Base-by-base conservation (phyloP, 2,113 vertebrate species). In the Petrocephalus zakoni region DNA sequence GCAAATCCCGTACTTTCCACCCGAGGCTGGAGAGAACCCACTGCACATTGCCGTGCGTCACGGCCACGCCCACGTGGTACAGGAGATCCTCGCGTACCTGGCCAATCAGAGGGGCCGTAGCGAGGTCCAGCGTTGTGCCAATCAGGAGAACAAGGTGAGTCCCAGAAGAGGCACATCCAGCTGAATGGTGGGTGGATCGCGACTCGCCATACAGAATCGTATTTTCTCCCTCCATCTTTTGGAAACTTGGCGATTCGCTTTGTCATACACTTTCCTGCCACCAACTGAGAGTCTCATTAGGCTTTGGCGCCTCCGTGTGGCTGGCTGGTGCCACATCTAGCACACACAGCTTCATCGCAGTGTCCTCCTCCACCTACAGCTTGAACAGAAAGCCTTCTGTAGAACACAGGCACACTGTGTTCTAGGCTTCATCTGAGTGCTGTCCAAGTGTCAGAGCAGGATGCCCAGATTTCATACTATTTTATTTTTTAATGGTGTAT, bases 21-120 rank as follows among this genome's bases (percentile, higher is more conserved):
- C 3, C 81, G 10, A 94, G 94, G 87, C 91, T 4, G 91, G 90
- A 29, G 93, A 94, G 75, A 93, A 87, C 51, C 92, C 93, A 4
- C 93, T 94, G 25, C 94, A 93, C 75, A 89, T 92, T 29, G 93
- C 92, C 0, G 92, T 93, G 72, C 92, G 91, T 46, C 92, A 94
- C 78, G 92, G 92, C 82, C 94, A 94, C 9, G 90, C 90, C 47
- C 90, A 61, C 2, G 90, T 94, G 34, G 92, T 93, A 53, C 84
- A 93, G 49, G 90, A 90, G n/a, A 92, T 94, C 49, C 90, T 94
- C 72, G 87, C 25, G 78, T 91, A 88, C 75, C 90, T 94, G 90
- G 89, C 91, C 87, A 91, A 53, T 22, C 87, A 92, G 84, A 93
- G 89, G 53, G 90, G 92, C 88, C 90, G 34, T 4, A 81, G 49